Evolutionary conservation across 2,888 invertebrate genomes (phyloP), one percentile per base, ranked within the genome.

Genomic region (Eupithecia subfuscata): DNA sequence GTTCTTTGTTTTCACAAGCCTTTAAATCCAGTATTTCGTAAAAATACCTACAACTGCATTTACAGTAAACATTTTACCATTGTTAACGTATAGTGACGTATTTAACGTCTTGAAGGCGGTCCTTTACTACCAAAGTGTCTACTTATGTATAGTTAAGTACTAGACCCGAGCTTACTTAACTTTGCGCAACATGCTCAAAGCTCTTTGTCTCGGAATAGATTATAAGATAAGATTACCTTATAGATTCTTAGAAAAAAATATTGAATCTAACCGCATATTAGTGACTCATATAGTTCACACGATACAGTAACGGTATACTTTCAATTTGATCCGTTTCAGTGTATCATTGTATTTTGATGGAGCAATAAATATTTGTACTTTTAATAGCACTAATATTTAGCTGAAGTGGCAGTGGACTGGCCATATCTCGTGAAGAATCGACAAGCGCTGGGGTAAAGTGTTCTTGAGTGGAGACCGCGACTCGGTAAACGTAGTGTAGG

Each of bases 241-340:
- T n/a, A 56, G 52, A 69, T 77, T 75, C 77, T 77, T 37, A 75
- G 77, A 77, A 77, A 77, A 69, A 75, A 71, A 72, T 73, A 70
- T 77, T 75, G 75, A 73, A 77, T 70, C 75, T 73, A 77, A 77
- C 73, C 77, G 77, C 77, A 77, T 73, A 68, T 73, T 69, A 73
- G 75, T 77, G 77, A 77, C 64, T 77, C 77, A 77, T 69, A 43
- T 52, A 64, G 69, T 71, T 77, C 77, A 52, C 75, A 77, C 67
- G 72, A 77, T 22, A 76, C 18, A 63, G 67, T 25, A 52, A 70
- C 60, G 70, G 48, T 25, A 16, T 18, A 69, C 71, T 69, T 73
- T 73, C 69, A 75, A 75, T 64, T 25, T 71, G 56, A 70, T 72
- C 67, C 69, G 65, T 72, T 77, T 74, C 65, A 72, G 70, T 60